Percentiles rank a stretch among this genome's conserved stretches.
phyloP scores from a whole-genome alignment of 2,888 invertebrate genomes.

The Spicauda simplicius region DNA sequence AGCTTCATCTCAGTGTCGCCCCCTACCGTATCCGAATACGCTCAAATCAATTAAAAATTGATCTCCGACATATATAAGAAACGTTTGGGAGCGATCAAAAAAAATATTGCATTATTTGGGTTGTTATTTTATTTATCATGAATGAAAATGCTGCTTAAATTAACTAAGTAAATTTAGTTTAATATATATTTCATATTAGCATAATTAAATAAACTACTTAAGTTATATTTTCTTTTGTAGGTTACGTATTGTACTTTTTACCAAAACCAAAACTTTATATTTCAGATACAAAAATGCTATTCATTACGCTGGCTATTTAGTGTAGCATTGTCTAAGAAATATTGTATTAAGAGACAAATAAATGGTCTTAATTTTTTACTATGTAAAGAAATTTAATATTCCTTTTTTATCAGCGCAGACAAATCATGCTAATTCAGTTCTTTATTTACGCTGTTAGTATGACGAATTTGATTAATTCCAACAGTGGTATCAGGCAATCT shows the following conservation, averaged over 20 bases:
- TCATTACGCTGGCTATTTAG: background rate
- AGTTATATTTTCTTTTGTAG: no score
- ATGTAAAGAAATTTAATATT: conserved; percentile 8
- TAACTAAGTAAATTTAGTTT: no score
- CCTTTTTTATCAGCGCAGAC: conserved; percentile 42
- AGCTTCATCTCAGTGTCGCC: no score
- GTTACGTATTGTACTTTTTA: no score
- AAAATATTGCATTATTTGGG: background rate
- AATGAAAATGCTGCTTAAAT: background rate
- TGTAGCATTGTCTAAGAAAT: background rate
- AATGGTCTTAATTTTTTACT: background rate
- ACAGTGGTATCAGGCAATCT: conserved; percentile 28
- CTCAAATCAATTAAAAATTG: no score
- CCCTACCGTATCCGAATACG: no score
- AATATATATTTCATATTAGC: no score
- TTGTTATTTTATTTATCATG: background rate
- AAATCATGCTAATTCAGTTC: conserved; percentile 24
- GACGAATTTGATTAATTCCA: conserved; percentile 30
- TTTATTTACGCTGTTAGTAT: conserved; percentile 23
- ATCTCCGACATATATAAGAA: no score
- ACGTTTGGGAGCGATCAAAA: background rate
- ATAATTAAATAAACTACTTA: no score
- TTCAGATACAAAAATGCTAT: background rate
- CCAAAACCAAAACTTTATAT: background rate
- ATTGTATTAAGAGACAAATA: background rate